Percentiles rank a stretch among this genome's conserved stretches.
Conservation (phyloP, 2,888 invertebrate species). For the Drosophila birchii region DNA sequence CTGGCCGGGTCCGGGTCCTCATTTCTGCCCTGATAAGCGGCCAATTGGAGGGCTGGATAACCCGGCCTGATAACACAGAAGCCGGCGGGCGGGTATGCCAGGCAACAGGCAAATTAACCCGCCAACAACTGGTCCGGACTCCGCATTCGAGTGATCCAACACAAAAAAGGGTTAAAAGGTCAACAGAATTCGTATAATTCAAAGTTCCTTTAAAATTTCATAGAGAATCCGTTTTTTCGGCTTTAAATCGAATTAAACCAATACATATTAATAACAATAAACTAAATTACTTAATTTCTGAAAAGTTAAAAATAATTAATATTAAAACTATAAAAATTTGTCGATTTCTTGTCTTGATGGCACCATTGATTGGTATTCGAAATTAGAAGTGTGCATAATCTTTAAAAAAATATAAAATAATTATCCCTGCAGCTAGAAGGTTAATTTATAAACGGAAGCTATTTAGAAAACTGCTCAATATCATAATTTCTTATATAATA, state of each 20-base stretch:
- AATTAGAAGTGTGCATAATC: background rate
- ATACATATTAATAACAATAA: too few species aligned
- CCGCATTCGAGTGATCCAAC: background rate
- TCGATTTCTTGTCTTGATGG: background rate
- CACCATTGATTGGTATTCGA: background rate
- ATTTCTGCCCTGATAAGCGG: constrained; percentile 54
- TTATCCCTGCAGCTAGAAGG: background rate
- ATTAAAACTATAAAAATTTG: too few species aligned
- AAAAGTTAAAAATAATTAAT: background rate
- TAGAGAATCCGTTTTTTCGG: too few species aligned
- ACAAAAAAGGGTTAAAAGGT: background rate
- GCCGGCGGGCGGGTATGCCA: constrained; percentile 4
- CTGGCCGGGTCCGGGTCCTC: background rate
- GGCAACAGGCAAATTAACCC: constrained; percentile 30
- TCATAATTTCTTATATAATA: background rate
- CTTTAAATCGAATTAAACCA: too few species aligned
- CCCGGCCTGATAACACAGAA: constrained; percentile 35
- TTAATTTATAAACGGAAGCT: background rate
- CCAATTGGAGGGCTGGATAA: constrained; percentile 49
- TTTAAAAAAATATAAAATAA: background rate
- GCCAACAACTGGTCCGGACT: background rate
- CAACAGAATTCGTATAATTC: background rate
- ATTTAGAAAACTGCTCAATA: background rate
- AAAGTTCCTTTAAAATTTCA: background rate
- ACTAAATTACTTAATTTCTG: background rate